These are phyloP conservation scores for Silurus asotus DNA, from an alignment of 2,113 vertebrate genomes.

Conservation along the genomic window DNA sequence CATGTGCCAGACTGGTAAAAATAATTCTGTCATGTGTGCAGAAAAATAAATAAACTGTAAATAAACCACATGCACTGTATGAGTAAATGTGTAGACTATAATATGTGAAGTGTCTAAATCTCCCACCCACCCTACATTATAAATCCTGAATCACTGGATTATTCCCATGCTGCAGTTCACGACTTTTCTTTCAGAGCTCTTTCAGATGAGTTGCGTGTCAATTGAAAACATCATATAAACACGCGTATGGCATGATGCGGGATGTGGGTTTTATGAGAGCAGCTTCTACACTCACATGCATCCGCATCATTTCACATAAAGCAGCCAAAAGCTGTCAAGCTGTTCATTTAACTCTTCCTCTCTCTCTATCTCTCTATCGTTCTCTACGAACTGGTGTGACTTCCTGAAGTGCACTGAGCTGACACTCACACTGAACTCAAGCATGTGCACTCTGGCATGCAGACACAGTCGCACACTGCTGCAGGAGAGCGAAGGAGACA, in stretches of 20 bases:
- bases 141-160: background rate
- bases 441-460: constrained; percentile 15
- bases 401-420: constrained; percentile 24
- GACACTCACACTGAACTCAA: constrained; percentile 34
- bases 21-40: background rate
- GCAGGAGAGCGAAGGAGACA: constrained; percentile 58
- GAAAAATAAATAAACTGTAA: background rate
- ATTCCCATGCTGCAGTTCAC: no score
- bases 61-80: background rate
- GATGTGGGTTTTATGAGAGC: constrained; percentile 13
- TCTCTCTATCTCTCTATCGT: background rate
- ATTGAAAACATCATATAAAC: background rate
- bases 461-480: constrained; percentile 19
- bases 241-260: background rate
- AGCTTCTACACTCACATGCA: constrained; percentile 28
- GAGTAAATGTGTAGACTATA: background rate
- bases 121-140: background rate
- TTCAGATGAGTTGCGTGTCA: background rate
- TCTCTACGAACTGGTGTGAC: constrained; percentile 6
- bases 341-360: background rate
- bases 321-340: constrained; percentile 13
- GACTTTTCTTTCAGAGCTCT: background rate
- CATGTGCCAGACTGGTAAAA: background rate
- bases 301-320: constrained; percentile 34
- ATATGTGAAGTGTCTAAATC: background rate